phyloP scores from a whole-genome alignment of 2,888 invertebrate species.

The Orthonychiurus folsomi region DNA sequence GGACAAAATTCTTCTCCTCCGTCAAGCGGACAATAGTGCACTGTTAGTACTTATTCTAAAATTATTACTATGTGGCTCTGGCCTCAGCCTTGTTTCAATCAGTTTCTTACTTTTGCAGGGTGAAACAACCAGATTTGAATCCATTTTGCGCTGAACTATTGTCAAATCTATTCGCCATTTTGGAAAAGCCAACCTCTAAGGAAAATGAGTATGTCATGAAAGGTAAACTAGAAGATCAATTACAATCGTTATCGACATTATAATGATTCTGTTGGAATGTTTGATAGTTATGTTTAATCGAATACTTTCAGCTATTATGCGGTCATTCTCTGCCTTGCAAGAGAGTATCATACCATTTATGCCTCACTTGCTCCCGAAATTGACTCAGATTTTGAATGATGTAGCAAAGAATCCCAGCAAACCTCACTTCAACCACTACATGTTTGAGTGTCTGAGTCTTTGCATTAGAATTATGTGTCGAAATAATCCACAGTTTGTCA shows the following conservation, averaged over 20 bases:
- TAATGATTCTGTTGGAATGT: conserved; percentile 1
- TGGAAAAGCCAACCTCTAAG: conserved; percentile 63
- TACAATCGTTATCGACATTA: neutral
- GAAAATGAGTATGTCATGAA: conserved; percentile 99
- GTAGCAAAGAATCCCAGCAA: conserved; percentile 91
- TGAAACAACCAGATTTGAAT: conserved; percentile 55
- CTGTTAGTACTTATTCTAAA: conserved; percentile 49
- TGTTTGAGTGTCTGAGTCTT: conserved; percentile 90
- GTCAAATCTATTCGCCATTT: conserved; percentile 62
- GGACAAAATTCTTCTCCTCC: conserved; percentile 76
- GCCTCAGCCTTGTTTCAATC: too few species aligned
- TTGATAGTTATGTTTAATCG: conserved; percentile 6
- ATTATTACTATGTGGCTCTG: too few species aligned
- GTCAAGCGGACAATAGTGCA: conserved; percentile 51
- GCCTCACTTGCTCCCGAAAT: conserved; percentile 67
- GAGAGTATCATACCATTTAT: conserved; percentile 70
- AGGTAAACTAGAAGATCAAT: conserved; percentile 47
- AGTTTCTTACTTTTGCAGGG: conserved; percentile 44
- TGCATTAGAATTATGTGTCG: conserved; percentile 82
- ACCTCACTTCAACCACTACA: conserved; percentile 95
- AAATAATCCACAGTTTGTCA: conserved; percentile 65
- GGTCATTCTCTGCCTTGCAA: conserved; percentile 71
- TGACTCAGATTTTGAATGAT: conserved; percentile 69
- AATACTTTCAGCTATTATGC: conserved; percentile 67
- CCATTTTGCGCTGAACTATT: conserved; percentile 63